phyloP scores from a whole-genome alignment of 2,113 vertebrate genomes.

The Corydoras sp. region DNA sequence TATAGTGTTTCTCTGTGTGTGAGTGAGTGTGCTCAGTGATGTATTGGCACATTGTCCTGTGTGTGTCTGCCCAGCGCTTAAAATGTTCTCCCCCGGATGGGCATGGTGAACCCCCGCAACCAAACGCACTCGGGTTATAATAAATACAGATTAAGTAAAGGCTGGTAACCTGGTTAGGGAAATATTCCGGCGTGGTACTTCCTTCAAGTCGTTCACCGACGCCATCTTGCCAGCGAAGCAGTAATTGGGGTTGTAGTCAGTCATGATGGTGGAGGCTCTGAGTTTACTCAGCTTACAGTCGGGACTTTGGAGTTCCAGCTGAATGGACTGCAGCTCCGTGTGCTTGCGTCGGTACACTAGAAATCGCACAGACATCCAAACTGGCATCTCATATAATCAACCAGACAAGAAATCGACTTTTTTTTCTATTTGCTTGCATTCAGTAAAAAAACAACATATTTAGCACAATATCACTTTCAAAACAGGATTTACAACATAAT shows the following conservation, averaged over 20 bases:
- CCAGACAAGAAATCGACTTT: too few relatives aligned
- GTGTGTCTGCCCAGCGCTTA: too few relatives aligned
- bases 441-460: too few relatives aligned
- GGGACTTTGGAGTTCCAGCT: conserved; percentile 95
- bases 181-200: conserved; percentile 92
- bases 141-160: not conserved
- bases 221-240: conserved; percentile 96
- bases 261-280: conserved; percentile 97
- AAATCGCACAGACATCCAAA: not conserved
- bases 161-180: conserved; percentile 84
- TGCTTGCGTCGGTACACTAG: conserved; percentile 95
- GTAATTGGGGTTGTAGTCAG: conserved; percentile 99
- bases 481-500: too few relatives aligned
- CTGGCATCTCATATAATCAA: not conserved
- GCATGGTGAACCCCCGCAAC: too few relatives aligned
- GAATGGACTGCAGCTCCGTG: conserved; percentile 95
- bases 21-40: too few relatives aligned
- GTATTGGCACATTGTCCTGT: too few relatives aligned
- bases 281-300: conserved; percentile 98
- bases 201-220: conserved; percentile 95
- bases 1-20: too few relatives aligned
- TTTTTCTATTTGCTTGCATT: too few relatives aligned
- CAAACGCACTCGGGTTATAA: not conserved
- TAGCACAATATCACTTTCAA: too few relatives aligned
- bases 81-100: too few relatives aligned